These are phyloP conservation scores for Apotomis turbidana DNA, from an alignment of 2,888 invertebrate genomes.

Conservation along the genomic window DNA sequence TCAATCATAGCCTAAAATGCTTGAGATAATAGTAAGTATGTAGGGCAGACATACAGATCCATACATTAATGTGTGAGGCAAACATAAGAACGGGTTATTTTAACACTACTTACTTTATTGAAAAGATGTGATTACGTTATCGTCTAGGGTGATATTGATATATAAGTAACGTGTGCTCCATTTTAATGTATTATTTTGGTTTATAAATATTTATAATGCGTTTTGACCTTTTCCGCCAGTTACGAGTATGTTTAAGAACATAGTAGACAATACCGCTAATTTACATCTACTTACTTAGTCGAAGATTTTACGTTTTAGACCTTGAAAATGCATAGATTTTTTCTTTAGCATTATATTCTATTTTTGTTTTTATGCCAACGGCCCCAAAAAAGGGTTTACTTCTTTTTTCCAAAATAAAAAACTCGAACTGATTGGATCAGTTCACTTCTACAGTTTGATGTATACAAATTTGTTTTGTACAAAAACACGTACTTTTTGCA, in stretches of 20 bases:
- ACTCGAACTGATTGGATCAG: too few relatives aligned
- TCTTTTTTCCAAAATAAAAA: too few relatives aligned
- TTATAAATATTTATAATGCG: constrained; percentile 13
- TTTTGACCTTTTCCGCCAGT: constrained; percentile 20
- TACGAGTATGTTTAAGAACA: not conserved
- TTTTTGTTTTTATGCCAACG: not conserved
- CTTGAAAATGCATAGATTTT: not conserved
- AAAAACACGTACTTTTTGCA: too few relatives aligned
- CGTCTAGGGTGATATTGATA: too few relatives aligned
- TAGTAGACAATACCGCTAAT: constrained; percentile 13
- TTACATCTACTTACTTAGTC: constrained; percentile 16
- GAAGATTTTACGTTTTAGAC: not conserved
- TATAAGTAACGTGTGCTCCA: not conserved
- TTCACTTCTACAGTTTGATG: too few relatives aligned
- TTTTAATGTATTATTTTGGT: not conserved
- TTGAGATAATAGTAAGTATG: too few relatives aligned
- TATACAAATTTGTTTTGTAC: too few relatives aligned
- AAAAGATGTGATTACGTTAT: not conserved
- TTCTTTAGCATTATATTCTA: not conserved
- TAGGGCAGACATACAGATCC: too few relatives aligned
- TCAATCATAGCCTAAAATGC: too few relatives aligned
- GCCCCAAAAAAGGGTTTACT: too few relatives aligned
- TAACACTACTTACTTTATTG: not conserved
- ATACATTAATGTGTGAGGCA: too few relatives aligned
- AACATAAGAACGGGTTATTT: not conserved